Conservation (phyloP, 2,888 invertebrate species). For the Hedychridium roseum region DNA sequence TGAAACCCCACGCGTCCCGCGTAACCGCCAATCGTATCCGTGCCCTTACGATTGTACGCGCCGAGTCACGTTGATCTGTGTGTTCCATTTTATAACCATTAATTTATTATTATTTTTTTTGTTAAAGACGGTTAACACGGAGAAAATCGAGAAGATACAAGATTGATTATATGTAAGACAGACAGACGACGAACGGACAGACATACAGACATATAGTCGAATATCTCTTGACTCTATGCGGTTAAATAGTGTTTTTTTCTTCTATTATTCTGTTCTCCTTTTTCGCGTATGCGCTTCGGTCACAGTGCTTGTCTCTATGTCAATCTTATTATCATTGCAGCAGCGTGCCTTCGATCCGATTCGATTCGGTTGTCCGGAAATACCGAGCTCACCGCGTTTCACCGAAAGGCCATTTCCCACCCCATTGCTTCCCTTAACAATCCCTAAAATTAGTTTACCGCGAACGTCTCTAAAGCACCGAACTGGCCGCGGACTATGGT, state of each 20-base stretch:
- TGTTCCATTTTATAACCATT: slow-evolving; percentile 14
- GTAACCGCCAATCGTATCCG: too few relatives aligned
- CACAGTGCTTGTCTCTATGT: background rate
- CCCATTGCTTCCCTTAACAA: too few relatives aligned
- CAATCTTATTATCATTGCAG: too few relatives aligned
- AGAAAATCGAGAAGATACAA: slow-evolving; percentile 55
- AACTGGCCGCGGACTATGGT: slow-evolving; percentile 20
- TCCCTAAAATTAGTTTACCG: too few relatives aligned
- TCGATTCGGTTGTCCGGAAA: too few relatives aligned
- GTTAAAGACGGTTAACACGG: slow-evolving; percentile 56
- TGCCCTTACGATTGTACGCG: background rate
- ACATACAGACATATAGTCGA: slow-evolving; percentile 42
- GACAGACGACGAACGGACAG: slow-evolving; percentile 53
- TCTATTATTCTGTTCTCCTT: slow-evolving; percentile 11
- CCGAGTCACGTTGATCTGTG: too few relatives aligned
- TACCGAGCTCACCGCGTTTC: too few relatives aligned
- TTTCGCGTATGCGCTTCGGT: slow-evolving; percentile 6
- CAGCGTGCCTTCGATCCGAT: too few relatives aligned
- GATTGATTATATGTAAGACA: slow-evolving; percentile 47
- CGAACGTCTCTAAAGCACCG: slow-evolving; percentile 17
- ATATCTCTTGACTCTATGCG: slow-evolving; percentile 19
- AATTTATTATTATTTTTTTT: slow-evolving; percentile 26
- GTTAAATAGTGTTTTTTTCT: slow-evolving; percentile 13
- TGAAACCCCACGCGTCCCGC: too few relatives aligned
- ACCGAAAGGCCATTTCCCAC: too few relatives aligned